Conservation (phyloP, 2,797 vertebrate species). For the Sarcoramphus papa region DNA sequence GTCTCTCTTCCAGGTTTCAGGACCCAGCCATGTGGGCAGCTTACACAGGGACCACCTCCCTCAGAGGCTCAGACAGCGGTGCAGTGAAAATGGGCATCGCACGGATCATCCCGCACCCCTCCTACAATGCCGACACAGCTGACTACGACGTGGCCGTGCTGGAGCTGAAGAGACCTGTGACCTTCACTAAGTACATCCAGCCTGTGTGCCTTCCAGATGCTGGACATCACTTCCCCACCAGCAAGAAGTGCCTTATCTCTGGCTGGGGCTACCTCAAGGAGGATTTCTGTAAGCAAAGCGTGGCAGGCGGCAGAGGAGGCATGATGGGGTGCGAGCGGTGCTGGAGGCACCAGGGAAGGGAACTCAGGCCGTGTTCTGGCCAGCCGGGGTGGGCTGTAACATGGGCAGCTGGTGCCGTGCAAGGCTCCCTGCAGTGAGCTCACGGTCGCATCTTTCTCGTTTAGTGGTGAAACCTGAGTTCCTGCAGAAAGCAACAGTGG, state of each 20-base stretch:
- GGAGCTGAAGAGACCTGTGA: slow-evolving; percentile 81
- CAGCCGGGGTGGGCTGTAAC: not conserved
- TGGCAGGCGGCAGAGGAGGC: too few relatives aligned
- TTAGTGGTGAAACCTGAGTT: slow-evolving; percentile 80
- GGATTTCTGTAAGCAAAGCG: slow-evolving; percentile 76
- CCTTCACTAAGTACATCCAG: slow-evolving; percentile 81
- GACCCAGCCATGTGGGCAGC: slow-evolving; percentile 79
- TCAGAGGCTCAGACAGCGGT: slow-evolving; percentile 72
- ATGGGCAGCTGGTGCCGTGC: not conserved
- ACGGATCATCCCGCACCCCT: slow-evolving; percentile 79
- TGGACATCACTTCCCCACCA: slow-evolving; percentile 80
- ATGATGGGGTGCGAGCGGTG: not conserved
- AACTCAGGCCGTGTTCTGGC: fast-evolving
- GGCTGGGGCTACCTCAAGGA: slow-evolving; percentile 91
- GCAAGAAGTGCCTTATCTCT: slow-evolving; percentile 87
- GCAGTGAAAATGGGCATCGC: slow-evolving; percentile 76
- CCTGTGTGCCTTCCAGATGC: slow-evolving; percentile 85
- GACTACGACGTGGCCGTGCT: slow-evolving; percentile 88
- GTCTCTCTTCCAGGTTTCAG: slow-evolving; percentile 58
- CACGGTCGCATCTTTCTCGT: fast-evolving
- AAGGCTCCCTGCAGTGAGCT: not conserved
- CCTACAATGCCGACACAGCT: slow-evolving; percentile 80
- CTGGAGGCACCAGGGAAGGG: not conserved
- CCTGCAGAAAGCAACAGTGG: slow-evolving; percentile 92
- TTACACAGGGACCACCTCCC: slow-evolving; percentile 78